phyloP scores from a whole-genome alignment of 2,888 invertebrate species.

The Drosophila paranaensis region DNA sequence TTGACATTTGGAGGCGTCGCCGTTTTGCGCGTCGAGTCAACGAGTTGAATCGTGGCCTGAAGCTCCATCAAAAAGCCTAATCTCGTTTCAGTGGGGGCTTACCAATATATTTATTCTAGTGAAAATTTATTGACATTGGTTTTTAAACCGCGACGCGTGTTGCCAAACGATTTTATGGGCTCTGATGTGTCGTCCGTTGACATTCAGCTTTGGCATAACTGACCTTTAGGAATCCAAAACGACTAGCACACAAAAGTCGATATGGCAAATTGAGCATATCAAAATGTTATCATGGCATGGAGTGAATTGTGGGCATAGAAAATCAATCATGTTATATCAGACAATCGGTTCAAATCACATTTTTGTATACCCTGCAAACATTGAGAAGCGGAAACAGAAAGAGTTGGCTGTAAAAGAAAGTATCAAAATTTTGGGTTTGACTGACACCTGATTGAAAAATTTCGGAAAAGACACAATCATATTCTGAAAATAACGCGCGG shows the following conservation, averaged over 20 bases:
- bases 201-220: slow-evolving; percentile 58
- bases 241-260: slow-evolving; percentile 16
- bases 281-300: slow-evolving; percentile 20
- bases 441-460: too few species aligned
- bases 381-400: too few species aligned
- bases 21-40: slow-evolving; percentile 69
- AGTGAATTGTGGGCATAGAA: too few species aligned
- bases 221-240: slow-evolving; percentile 47
- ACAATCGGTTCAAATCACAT: too few species aligned
- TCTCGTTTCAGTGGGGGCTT: slow-evolving; percentile 54
- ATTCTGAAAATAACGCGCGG: too few species aligned
- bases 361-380: too few species aligned
- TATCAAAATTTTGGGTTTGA: too few species aligned
- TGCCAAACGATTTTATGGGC: slow-evolving; percentile 65
- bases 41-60: slow-evolving; percentile 55
- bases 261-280: slow-evolving; percentile 34
- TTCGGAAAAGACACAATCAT: too few species aligned
- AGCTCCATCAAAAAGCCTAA: slow-evolving; percentile 68
- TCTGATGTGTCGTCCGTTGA: slow-evolving; percentile 57
- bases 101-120: slow-evolving; percentile 79
- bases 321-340: too few species aligned
- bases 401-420: too few species aligned
- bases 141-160: slow-evolving; percentile 79
- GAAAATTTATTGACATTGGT: slow-evolving; percentile 79
- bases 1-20: slow-evolving; percentile 71